phyloP scores from a whole-genome alignment of 2,113 vertebrate species.

The Ictalurus furcatus region DNA sequence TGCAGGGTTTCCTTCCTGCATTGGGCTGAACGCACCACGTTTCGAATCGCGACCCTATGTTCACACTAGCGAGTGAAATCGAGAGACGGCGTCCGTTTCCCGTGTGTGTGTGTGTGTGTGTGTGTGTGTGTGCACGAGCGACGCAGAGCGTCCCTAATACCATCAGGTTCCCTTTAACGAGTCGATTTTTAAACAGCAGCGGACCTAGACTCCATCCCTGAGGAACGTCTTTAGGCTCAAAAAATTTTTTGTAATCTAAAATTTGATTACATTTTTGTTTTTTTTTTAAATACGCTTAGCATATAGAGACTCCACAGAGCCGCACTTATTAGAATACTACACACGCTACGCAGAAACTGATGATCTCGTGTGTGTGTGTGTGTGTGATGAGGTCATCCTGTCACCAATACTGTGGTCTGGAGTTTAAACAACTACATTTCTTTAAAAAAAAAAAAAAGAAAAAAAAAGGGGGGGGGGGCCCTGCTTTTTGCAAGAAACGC shows the following conservation, averaged over 20 bases:
- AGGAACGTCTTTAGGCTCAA: background rate
- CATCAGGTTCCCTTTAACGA: background rate
- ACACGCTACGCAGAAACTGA: too few relatives aligned
- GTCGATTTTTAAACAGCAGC: background rate
- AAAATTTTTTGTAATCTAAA: background rate
- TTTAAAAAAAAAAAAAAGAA: background rate
- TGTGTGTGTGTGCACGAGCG: background rate
- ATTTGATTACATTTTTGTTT: too few relatives aligned
- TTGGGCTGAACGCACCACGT: background rate
- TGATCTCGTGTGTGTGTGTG: too few relatives aligned
- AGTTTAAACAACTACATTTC: background rate
- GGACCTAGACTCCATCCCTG: background rate
- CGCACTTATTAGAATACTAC: too few relatives aligned
- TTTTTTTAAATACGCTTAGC: too few relatives aligned
- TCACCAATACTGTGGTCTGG: too few relatives aligned
- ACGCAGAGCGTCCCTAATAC: background rate
- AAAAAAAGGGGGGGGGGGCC: background rate
- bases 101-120: background rate
- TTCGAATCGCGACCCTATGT: background rate
- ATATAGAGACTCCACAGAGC: background rate
- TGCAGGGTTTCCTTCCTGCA: background rate
- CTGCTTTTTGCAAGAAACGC: background rate
- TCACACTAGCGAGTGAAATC: background rate
- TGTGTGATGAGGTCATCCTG: background rate
- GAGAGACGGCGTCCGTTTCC: background rate